Base-by-base conservation (phyloP, 2,113 vertebrate genomes). In the Sturnira hondurensis region DNA sequence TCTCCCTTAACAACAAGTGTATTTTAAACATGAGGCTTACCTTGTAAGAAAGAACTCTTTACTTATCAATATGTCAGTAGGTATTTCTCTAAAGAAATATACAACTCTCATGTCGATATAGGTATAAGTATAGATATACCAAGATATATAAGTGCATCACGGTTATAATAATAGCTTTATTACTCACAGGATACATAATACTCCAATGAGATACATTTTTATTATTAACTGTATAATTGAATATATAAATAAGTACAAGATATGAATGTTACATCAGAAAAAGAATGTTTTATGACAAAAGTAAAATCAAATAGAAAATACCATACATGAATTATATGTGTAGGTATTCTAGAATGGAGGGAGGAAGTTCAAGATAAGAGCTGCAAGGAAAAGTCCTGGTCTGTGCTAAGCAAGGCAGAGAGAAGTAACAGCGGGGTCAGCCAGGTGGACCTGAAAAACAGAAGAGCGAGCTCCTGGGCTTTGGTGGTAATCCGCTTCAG, bases 21-120 rank as follows among this genome's bases (percentile, higher is more conserved):
- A 87, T 76, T 96, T 96, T 90, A 89, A 97, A 96, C n/a, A 92
- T 85, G 67, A 87, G 91, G 22, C 22, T 95, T 95, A 38, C 50
- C 26, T 94, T 89, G 54, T 91, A 97, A 92, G 43, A 94, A 96
- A 95, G 65, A 86, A 68, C 10, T 56, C 83, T 91, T 95, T 78
- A 17, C 24, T 82, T 93, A 71, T n/a, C 16, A 5, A 33, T 70
- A 67, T 56, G 70, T 56, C 70, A 47, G 45, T 76, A 74, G n/a
- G 3, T 10, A 96, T 73, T 86, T 93, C 47, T 52, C 87, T 86
- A 77, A 28, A 86, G 20, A 96, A 92, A 76, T 67, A n/a, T 9
- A 12, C n/a, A 74, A 47, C 28, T 63, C 50, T 89, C 41, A 43
- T 36, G 50, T 41, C 70, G 28, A 33, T 33, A 47, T 31, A 94